Evolutionary conservation across 2,113 vertebrate genomes (phyloP), one percentile per base, ranked within the genome.

Genomic region (Octodon degus): DNA sequence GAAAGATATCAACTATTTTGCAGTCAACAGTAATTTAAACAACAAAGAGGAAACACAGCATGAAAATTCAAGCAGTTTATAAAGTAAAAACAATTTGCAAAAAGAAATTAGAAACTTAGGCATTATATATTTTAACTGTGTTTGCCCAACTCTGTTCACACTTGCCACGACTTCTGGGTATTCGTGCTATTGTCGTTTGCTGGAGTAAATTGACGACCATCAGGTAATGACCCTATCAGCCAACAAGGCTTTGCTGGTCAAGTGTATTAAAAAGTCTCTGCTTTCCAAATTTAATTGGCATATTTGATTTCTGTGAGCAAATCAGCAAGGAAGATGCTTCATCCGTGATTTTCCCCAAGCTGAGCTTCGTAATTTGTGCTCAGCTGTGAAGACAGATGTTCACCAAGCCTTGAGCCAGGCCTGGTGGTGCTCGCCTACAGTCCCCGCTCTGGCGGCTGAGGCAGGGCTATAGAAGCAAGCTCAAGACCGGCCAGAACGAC

Each of bases 181-280:
- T 85, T 96, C 79, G 68, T 17, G n/a, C 90, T 62, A 89, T 94
- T 95, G 92, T 96, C 43, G 86, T 92, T 96, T 86, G 53, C 88
- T 83, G 65, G 27, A 91, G 70, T 91, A 96, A 96, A 40, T 63
- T 93, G 79, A 83, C 88, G 88, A 82, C 53, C 32, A 30, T 65
- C 25, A 80, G 53, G 20, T 60, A 91, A 95, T 86, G 65, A 94
- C 50, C 43, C 65, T 96, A 67, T 81, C 72, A 53, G 8, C 55
- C 65, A 88, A 88, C 82, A 83, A 95, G 30, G 27, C 40, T 92
- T 2, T n/a, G 8, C 53, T 8, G 60, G 11, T 89, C n/a, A 91
- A 32, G 47, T 53, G 8, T 24, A 50, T 50, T 13, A 77, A 87
- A 81, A 24, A 84, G 30, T 24, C 12, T 86, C 27, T 65, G 43